Evolutionary conservation across 2,797 vertebrate species (phyloP).

Genomic region (Babyrousa celebensis): DNA sequence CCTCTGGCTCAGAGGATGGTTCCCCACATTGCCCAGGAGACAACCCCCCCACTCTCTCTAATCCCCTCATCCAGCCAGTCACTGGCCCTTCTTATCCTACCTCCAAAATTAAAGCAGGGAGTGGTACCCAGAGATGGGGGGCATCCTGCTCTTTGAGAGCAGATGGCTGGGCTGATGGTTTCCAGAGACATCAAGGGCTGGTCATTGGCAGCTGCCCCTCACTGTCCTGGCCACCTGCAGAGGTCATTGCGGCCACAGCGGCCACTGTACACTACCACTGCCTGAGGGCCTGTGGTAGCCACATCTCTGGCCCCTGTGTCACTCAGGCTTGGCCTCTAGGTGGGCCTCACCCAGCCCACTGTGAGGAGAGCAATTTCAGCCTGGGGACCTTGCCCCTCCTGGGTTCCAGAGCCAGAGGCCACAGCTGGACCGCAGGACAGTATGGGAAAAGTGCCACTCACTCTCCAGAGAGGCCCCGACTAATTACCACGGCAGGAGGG

Average conservation of each 20-base stretch:
- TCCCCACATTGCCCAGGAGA: too few relatives aligned
- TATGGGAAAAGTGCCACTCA: not conserved
- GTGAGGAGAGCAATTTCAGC: not conserved
- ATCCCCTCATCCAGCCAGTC: not conserved
- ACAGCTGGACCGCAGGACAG: not conserved
- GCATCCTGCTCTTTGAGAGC: fast-evolving
- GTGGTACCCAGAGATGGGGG: fast-evolving
- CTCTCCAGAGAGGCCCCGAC: not conserved
- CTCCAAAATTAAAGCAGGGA: not conserved
- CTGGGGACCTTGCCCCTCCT: not conserved
- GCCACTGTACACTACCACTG: not conserved
- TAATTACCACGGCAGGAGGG: not conserved
- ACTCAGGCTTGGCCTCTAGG: not conserved
- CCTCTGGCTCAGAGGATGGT: not conserved
- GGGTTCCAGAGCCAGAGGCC: not conserved
- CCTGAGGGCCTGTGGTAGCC: not conserved
- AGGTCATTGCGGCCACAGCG: not conserved
- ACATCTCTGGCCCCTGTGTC: not conserved
- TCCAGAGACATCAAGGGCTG: not conserved
- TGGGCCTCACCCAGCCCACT: not conserved
- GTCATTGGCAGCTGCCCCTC: not conserved
- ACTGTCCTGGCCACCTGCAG: not conserved
- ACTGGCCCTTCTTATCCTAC: not conserved
- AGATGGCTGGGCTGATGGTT: not conserved
- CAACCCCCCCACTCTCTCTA: too few relatives aligned